Evolutionary conservation across 2,113 vertebrate genomes (phyloP), one percentile per base, ranked within the genome.

Genomic region (Rutilus rutilus): DNA sequence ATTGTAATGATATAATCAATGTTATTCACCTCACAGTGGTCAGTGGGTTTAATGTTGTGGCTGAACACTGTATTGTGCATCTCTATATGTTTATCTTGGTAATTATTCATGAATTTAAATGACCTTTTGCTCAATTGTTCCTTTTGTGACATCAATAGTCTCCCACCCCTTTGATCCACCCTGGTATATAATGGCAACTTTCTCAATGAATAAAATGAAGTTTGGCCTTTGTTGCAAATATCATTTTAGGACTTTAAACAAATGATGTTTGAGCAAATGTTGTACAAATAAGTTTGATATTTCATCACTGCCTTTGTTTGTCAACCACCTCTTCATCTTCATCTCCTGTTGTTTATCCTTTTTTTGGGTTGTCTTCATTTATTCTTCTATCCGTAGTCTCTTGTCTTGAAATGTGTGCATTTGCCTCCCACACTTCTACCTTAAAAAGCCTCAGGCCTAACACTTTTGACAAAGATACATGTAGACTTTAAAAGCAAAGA

Each of bases 341-440:
- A 67, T 67, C 79, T 67, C 25, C 25, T 82, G 42, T 52, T 6
- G 36, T 47, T 67, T 50, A 65, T 67, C 36, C 79, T 25, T 47
- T 30, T 25, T 67, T 65, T 81, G 62, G 52, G 45, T 67, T 47
- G 62, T 83, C 65, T 71, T 71, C 19, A 82, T 52, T 82, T 39
- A 69, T 65, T 71, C 64, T 54, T 71, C 47, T 57, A 33, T 82
- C 62, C 25, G 4, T 36, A 25, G 17, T 82, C 39, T 73, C 64
- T 47, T 42, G n/a, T 47, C 23, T 57, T 11, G 17, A 69, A 69
- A 82, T 50, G 30, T 33, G 79, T 57, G 65, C 81, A 57, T 83
- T 73, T 54, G 65, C 81, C 81, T 83, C 81, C 81, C 65, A 83
- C 81, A 83, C 81, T 83, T 83, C 65, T 71, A 83, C 81, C 81